A percentile compares a stretch with the other conserved stretches of the same genome.
Evolutionary conservation across 2,797 vertebrate species (phyloP).

Genomic region (Phyllotis vaccarum): DNA sequence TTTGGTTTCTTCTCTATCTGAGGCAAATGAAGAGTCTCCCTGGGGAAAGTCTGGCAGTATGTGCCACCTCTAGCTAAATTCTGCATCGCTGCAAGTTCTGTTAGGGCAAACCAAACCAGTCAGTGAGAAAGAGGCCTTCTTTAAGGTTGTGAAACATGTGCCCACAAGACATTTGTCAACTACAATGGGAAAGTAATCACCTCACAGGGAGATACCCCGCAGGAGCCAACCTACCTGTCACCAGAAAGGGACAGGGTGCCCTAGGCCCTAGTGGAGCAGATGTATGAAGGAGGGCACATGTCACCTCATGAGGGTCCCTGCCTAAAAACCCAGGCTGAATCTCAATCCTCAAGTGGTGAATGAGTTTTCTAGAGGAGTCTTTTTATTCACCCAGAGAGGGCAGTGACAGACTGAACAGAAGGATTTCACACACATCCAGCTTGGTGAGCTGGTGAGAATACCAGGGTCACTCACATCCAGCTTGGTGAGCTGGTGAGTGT

Average conservation of each 20-base stretch:
- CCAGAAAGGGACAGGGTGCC: accelerated
- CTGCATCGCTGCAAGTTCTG: background rate
- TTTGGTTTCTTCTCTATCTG: background rate
- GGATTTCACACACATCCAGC: background rate
- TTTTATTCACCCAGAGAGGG: background rate
- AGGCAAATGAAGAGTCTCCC: background rate
- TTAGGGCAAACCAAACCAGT: background rate
- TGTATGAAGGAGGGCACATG: too few relatives aligned
- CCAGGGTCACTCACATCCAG: too few relatives aligned
- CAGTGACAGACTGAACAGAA: background rate
- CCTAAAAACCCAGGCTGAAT: background rate
- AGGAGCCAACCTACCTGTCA: accelerated
- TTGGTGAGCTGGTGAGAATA: background rate
- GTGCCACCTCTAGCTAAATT: background rate
- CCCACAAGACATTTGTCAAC: background rate
- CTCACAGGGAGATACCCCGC: background rate
- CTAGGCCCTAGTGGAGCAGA: accelerated
- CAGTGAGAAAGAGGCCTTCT: background rate
- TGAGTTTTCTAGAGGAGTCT: background rate
- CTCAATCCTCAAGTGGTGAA: background rate
- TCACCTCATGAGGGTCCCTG: background rate
- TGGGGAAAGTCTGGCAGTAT: background rate
- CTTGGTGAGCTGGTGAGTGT: background rate
- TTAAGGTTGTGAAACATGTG: too few relatives aligned
- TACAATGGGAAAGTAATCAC: background rate